A percentile compares a stretch with the other conserved stretches of the same genome.
phyloP scores from a whole-genome alignment of 1,140 invertebrate genomes.

The Lepidurus packardi region DNA sequence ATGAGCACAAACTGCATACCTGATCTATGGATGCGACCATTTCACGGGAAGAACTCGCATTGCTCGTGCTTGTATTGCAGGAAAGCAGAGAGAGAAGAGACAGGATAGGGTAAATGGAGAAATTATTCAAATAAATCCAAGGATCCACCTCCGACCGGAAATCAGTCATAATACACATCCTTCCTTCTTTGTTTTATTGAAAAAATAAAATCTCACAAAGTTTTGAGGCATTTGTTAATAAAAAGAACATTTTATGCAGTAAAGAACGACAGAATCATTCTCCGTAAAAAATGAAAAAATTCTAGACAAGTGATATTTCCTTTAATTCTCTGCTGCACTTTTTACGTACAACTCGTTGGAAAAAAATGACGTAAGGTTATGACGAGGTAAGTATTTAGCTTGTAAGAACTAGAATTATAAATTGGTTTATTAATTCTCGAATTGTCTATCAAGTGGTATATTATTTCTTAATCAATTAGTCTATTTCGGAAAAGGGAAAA shows the following conservation, averaged over 20 bases:
- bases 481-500: no score
- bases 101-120: background rate
- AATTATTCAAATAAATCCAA: background rate
- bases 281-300: background rate
- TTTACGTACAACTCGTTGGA: no score
- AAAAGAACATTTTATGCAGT: background rate
- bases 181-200: no score
- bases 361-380: no score
- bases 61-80: background rate
- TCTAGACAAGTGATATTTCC: background rate
- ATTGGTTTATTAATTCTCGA: no score
- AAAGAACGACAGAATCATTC: background rate
- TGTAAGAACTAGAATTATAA: no score
- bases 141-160: background rate
- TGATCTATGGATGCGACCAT: background rate
- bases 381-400: no score
- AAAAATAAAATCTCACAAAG: background rate
- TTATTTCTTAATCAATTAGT: no score
- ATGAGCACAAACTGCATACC: slow-evolving; percentile 1
- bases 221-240: background rate
- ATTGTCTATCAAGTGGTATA: no score
- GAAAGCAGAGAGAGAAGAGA: background rate
- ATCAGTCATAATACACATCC: background rate
- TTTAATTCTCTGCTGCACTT: no score
- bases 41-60: background rate